These are phyloP conservation scores for Loxodonta africana DNA, from an alignment of 2,113 vertebrate species.

Conservation along the genomic window DNA sequence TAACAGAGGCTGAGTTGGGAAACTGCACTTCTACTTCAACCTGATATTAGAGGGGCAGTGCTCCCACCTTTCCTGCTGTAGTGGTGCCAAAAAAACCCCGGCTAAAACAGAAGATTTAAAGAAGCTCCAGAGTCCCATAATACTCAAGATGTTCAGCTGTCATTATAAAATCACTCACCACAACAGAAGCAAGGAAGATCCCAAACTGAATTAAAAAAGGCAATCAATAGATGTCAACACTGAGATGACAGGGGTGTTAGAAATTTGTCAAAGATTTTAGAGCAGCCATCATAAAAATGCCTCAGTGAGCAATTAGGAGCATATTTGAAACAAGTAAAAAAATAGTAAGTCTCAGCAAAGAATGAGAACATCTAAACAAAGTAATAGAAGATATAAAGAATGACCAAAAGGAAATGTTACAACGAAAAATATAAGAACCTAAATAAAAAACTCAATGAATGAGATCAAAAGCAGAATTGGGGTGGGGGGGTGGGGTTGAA, in stretches of 20 bases:
- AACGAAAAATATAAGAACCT: neutral
- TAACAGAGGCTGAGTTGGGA: neutral
- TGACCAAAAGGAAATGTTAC: neutral
- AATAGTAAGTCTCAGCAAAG: neutral
- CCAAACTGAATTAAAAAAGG: neutral
- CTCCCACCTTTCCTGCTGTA: neutral
- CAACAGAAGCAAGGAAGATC: neutral
- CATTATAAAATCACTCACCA: neutral
- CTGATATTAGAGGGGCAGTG: neutral
- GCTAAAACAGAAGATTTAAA: neutral
- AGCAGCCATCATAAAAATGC: neutral
- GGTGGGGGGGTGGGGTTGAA: too few relatives aligned
- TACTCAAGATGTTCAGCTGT: neutral
- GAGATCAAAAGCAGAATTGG: neutral
- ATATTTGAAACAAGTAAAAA: neutral
- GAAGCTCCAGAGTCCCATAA: neutral
- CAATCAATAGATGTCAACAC: neutral
- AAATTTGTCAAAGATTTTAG: neutral
- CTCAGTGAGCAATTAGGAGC: neutral
- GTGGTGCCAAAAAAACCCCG: neutral
- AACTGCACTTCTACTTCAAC: neutral
- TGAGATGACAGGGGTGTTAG: neutral
- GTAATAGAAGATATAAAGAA: neutral
- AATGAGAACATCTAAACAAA: neutral
- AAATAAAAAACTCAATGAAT: neutral